phyloP scores from a whole-genome alignment of 2,888 invertebrate genomes.

The Ligdia adustata region DNA sequence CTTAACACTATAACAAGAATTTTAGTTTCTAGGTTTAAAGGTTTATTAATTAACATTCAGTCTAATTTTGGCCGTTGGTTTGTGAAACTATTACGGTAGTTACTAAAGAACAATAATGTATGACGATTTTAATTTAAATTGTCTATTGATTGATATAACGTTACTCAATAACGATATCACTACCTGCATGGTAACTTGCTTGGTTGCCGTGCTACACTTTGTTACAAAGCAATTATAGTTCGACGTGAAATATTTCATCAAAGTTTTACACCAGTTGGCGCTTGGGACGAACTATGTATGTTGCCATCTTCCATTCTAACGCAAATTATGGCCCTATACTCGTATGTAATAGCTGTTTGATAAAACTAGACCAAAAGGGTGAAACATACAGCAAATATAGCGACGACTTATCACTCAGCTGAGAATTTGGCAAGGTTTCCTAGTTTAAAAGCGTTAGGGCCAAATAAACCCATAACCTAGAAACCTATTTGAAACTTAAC shows the following conservation, averaged over 20 bases:
- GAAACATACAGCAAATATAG: not conserved
- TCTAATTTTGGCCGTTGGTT: too few relatives aligned
- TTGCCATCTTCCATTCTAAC: not conserved
- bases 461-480: slow-evolving; percentile 15
- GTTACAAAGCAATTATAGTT: slow-evolving; percentile 1
- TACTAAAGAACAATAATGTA: too few relatives aligned
- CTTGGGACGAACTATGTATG: not conserved
- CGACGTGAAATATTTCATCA: not conserved
- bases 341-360: too few relatives aligned
- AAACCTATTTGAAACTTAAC: slow-evolving; percentile 19
- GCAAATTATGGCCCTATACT: too few relatives aligned
- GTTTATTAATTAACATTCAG: too few relatives aligned
- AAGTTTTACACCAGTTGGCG: not conserved
- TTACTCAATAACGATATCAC: too few relatives aligned
- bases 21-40: not conserved
- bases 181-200: too few relatives aligned
- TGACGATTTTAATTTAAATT: too few relatives aligned
- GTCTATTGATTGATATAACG: too few relatives aligned
- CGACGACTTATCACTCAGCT: not conserved
- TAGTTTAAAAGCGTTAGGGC: not conserved
- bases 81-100: too few relatives aligned
- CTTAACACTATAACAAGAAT: not conserved
- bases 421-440: slow-evolving; percentile 1
- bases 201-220: not conserved
- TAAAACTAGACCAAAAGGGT: not conserved